phyloP scores from a whole-genome alignment of 2,113 vertebrate genomes.

The Urocynchramus pylzowi region DNA sequence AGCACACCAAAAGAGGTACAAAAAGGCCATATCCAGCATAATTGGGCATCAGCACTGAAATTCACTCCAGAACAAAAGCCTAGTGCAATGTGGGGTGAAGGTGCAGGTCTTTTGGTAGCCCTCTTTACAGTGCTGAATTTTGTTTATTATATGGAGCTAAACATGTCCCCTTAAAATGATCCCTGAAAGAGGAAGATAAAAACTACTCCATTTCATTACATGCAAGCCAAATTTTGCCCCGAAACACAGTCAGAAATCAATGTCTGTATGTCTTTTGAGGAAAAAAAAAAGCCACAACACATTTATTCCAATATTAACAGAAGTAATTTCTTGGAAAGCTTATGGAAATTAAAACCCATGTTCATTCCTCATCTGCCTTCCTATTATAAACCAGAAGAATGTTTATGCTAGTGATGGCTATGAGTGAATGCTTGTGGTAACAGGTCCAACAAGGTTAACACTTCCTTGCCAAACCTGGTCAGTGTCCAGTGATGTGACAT shows the following conservation, averaged over 20 bases:
- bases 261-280: rapidly evolving
- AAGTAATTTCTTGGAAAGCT: not conserved
- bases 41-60: not conserved
- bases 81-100: not conserved
- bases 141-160: not conserved
- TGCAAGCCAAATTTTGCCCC: not conserved
- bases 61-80: not conserved
- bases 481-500: not conserved
- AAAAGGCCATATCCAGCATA: not conserved
- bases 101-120: not conserved
- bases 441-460: not conserved
- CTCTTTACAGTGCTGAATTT: not conserved
- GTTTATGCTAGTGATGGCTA: not conserved
- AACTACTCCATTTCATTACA: not conserved
- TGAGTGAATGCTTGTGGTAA: not conserved
- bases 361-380: not conserved
- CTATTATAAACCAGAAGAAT: not conserved
- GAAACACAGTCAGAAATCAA: not conserved
- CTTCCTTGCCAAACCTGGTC: not conserved
- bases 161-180: not conserved
- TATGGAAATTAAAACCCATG: not conserved
- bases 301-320: not conserved
- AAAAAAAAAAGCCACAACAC: not conserved
- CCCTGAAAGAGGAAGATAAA: not conserved
- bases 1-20: not conserved